Base-by-base conservation (phyloP, 2,888 invertebrate genomes). In the Cerceris rybyensis region DNA sequence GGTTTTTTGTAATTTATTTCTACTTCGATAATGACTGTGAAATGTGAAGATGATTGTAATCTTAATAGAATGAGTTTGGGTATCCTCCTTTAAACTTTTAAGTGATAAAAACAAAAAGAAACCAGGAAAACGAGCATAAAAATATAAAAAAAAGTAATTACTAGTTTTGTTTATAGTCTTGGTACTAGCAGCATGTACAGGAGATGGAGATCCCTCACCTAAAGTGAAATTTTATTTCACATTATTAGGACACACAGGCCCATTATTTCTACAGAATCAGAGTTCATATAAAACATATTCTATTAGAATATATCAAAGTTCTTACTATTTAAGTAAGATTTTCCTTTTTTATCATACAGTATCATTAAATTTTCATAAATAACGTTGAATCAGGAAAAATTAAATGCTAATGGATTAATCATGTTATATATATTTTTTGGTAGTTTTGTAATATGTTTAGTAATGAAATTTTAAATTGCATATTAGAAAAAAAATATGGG, bases 61-160 rank as follows among this genome's bases (percentile, higher is more conserved):
- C 14, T 9, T 39, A 2, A 41, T 16, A 17, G 17, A 0, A 61
- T 57, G 46, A 43, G 11, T 39, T 50, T 49, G 42, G 52, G 9
- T 66, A 78, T 55, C 54, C 66, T 71, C 65, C 42, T 67, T 55
- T 52, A 68, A 67, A 70, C 72, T 70, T 14, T 55, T 61, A 49
- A 68, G 57, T 58, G 65, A 66, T 68, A 58, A 72, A 28, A 70
- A 70, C 13, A 46, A 43, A 65, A 78, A 70, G 42, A 75, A 60
- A 70, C 49, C 63, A 77, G 61, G 58, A 64, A 83, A 75, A 79
- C 75, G 57, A 80, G 69, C 73, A 77, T 74, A 77, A 81, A 84
- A 83, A 81, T 82, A 84, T 84, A 70, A 89, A 90, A 83, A 89
- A 90, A 84, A 87, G 89, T 91, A 90, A 90, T 91, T 91, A 91